Conservation (phyloP, 2,113 vertebrate genomes). For the Oncorhynchus tshawytscha region DNA sequence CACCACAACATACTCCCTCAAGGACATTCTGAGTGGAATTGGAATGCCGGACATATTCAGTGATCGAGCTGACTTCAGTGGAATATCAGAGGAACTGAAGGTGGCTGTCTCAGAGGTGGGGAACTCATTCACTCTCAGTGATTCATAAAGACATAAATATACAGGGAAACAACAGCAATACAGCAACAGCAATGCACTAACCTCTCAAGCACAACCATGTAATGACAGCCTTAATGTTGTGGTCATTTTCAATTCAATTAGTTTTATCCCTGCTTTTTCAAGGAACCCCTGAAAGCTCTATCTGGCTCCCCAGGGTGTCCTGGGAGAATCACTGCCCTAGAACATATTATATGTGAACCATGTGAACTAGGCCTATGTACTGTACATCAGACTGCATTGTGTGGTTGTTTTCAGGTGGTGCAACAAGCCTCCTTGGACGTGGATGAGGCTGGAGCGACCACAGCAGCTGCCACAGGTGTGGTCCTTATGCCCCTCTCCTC, state of each 20-base stretch:
- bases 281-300: too few relatives aligned
- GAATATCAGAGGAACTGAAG: constrained; percentile 55
- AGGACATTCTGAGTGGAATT: constrained; percentile 66
- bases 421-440: constrained; percentile 73
- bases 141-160: neutral
- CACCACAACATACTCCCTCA: constrained; percentile 71
- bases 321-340: neutral
- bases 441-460: constrained; percentile 69
- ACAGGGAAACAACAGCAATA: too few relatives aligned
- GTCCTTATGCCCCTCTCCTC: constrained; percentile 23
- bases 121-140: neutral
- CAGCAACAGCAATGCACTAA: too few relatives aligned
- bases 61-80: constrained; percentile 72
- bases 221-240: too few relatives aligned
- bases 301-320: too few relatives aligned
- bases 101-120: constrained; percentile 77
- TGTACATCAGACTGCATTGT: neutral
- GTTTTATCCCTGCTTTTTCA: too few relatives aligned
- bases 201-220: too few relatives aligned
- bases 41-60: constrained; percentile 81
- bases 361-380: neutral
- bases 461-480: constrained; percentile 62
- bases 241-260: too few relatives aligned
- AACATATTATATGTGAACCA: neutral
- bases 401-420: constrained; percentile 51